Evolutionary conservation across 2,888 invertebrate genomes (phyloP), one percentile per base, ranked within the genome.

Genomic region (Trichopria drosophilae): DNA sequence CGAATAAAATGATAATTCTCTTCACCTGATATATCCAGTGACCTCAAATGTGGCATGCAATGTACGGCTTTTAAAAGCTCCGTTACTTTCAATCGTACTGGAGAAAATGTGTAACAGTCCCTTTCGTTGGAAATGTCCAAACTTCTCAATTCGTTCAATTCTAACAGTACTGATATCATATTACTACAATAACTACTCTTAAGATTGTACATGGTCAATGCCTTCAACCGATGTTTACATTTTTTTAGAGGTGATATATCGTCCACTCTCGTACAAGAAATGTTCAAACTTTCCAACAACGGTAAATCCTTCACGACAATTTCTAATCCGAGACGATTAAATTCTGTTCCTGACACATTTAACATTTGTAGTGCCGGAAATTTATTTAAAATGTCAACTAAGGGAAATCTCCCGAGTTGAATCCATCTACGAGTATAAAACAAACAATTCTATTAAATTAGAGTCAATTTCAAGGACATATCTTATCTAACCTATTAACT

Each of bases 261-360:
- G 54, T 79, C 79, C 22, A 86, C 81, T 56, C 76, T 68, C 7
- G 86, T 86, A 51, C 80, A 79, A 12, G 86, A 86, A 58, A 87
- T 84, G 67, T 87, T 83, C 43, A 87, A 69, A 62, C 77, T 80
- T 67, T 85, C 83, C 53, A 87, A 71, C 48, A 77, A 73, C 32
- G 80, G 81, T 54, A 87, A 76, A 73, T 86, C 84, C 60, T 84
- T 82, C 51, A 83, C 82, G 42, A 86, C 79, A 56, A 85, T 82
- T 62, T 83, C 81, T 54, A 87, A 77, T 16, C 82, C 82, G 61
- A 81, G 81, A 57, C 81, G 80, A 68, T 84, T 85, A 65, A 87
- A 81, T 66, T 85, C 84, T n/a, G 86, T 86, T 62, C 81, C 79
- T 51, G 85, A 82, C 3, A 86, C 82, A 73, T 85, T 84, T 35